Evolutionary conservation across 2,113 vertebrate species (phyloP).

Genomic region (Oryzias celebensis): DNA sequence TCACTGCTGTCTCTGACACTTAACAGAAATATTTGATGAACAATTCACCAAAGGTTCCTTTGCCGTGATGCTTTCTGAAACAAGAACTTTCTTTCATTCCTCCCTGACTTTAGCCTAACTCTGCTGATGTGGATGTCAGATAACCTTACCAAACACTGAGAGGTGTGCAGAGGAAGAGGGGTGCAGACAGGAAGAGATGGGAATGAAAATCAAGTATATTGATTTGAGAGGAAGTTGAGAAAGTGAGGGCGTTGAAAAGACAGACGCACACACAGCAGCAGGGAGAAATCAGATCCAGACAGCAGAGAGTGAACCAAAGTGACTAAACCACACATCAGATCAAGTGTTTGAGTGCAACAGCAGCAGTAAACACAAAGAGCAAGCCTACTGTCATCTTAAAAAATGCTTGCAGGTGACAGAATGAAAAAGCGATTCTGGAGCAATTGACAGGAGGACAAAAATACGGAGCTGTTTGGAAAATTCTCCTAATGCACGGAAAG

Average conservation of each 20-base stretch:
- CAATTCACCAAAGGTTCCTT: not conserved
- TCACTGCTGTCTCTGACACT: not conserved
- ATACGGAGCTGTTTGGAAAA: too few relatives aligned
- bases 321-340: conserved; percentile 5
- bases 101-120: conserved; percentile 9
- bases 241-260: conserved; percentile 33
- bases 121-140: conserved; percentile 25
- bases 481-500: too few relatives aligned
- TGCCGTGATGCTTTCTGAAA: not conserved
- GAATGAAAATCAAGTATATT: conserved; percentile 47
- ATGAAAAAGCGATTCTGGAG: too few relatives aligned
- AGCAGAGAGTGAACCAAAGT: conserved; percentile 4
- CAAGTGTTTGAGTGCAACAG: conserved; percentile 1
- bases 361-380: conserved; percentile 20
- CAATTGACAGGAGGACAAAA: too few relatives aligned
- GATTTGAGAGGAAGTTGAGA: conserved; percentile 50
- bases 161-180: conserved; percentile 20
- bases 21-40: not conserved
- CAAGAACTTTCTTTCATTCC: conserved; percentile 9
- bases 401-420: too few relatives aligned
- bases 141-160: conserved; percentile 9
- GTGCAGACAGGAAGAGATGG: conserved; percentile 36
- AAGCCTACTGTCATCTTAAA: not conserved
- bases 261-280: conserved; percentile 9
- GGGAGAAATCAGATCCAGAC: conserved; percentile 22